These are phyloP conservation scores for Smutsia temminckii DNA, from an alignment of 2,797 vertebrate genomes.

Conservation along the genomic window DNA sequence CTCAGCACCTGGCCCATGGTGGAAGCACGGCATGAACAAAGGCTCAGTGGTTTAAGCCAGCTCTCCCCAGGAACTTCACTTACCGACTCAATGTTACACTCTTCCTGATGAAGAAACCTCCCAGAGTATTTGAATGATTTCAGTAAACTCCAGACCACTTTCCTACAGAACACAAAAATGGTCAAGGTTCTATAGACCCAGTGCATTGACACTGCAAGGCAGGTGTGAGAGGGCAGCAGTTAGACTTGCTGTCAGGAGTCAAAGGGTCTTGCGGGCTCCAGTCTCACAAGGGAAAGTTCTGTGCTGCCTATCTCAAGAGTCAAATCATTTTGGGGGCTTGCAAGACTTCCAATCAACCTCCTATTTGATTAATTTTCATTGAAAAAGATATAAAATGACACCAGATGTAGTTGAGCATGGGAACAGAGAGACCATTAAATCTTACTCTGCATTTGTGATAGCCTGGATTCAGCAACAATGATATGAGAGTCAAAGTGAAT, in stretches of 20 bases:
- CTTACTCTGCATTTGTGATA: neutral
- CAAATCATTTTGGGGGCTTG: neutral
- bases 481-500: neutral
- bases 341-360: neutral
- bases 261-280: neutral
- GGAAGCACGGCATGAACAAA: neutral
- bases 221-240: neutral
- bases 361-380: slow-evolving; percentile 18
- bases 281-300: neutral
- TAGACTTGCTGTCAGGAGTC: neutral
- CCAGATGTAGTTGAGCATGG: neutral
- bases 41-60: neutral
- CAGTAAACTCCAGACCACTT: neutral
- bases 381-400: neutral
- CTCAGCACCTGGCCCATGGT: neutral
- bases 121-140: neutral
- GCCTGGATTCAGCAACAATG: neutral
- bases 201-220: neutral
- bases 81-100: neutral
- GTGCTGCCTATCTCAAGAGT: slow-evolving; percentile 23
- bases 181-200: neutral
- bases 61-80: neutral
- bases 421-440: neutral
- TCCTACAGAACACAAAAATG: neutral
- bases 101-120: neutral